phyloP scores from a whole-genome alignment of 2,888 invertebrate species.

The Alcis repandata region DNA sequence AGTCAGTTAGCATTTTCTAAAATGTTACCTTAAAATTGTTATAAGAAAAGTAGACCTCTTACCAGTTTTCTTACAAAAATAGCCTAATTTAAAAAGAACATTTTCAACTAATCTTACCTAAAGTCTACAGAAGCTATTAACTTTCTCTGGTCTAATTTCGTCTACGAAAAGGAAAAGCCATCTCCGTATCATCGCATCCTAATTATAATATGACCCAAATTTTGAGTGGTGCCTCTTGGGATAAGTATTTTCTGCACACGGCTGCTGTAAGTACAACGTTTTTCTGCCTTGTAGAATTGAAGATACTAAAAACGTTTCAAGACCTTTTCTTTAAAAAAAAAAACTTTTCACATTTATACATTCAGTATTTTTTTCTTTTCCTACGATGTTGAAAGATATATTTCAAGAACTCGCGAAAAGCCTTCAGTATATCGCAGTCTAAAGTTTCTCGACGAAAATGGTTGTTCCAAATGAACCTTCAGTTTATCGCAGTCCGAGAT shows the following conservation, averaged over 20 bases:
- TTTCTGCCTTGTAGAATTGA: neutral
- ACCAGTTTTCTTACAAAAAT: conserved; percentile 2
- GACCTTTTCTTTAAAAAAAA: neutral
- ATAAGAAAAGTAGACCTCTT: neutral
- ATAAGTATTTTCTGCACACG: conserved; percentile 19
- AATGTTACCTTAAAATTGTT: neutral
- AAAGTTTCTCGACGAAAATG: too few species aligned
- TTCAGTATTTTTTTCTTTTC: too few species aligned
- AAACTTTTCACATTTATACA: too few species aligned
- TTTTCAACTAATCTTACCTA: conserved; percentile 28
- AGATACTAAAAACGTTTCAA: neutral
- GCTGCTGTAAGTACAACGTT: neutral
- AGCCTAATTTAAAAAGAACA: conserved; percentile 21
- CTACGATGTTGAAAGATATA: too few species aligned
- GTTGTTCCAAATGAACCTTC: too few species aligned
- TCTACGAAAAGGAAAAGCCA: conserved; percentile 52
- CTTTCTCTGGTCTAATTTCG: conserved; percentile 49
- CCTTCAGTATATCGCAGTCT: too few species aligned
- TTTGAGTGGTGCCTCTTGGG: conserved; percentile 49
- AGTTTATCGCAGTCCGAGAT: too few species aligned
- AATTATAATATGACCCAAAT: conserved; percentile 62
- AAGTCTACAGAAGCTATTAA: conserved; percentile 41
- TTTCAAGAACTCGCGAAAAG: too few species aligned
- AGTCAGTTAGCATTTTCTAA: neutral
- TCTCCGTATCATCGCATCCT: conserved; percentile 48